Base-by-base conservation (phyloP, 1,140 invertebrate genomes). In the Drosophila setifemur region DNA sequence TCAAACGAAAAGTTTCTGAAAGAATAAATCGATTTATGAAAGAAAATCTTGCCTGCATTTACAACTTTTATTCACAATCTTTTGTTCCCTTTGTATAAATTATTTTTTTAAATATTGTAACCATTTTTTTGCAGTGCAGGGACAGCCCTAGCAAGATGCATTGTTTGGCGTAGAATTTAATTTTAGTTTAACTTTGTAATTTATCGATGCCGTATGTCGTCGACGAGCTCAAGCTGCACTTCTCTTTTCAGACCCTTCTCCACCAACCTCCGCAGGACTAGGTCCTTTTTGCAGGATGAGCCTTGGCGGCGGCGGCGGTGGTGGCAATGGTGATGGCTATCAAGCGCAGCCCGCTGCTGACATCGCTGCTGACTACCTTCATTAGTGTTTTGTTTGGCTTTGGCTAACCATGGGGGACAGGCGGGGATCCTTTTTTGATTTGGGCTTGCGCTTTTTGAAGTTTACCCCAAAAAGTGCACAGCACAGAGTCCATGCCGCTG, bases 111-210 rank as follows among this genome's bases (percentile, higher is more conserved):
- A n/a, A n/a, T n/a, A n/a, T n/a, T n/a, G n/a, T n/a, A n/a, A n/a
- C n/a, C n/a, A n/a, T n/a, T n/a, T 37, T 35, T 16, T 37, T 37
- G 12, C 12, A 37, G 33, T 37, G 47, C 11, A 45, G 42, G 31
- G 60, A 29, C 28, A 55, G 31, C 55, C 39, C 40, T 31, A 69
- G 76, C 58, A 86, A 86, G 81, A 86, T 86, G 81, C 81, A 86
- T 86, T 86, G 81, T 86, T 86, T 86, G 81, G 81, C 82, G 81
- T 86, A 86, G 81, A 86, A 86, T 86, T 86, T 86, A 86, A 86
- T 86, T 86, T 86, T 86, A 86, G 81, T 86, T 86, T 86, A 87
- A 86, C 81, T 86, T 86, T 86, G 81, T 86, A 86, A 86, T 86
- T 86, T 86, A 86, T 86, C 72, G 81, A 86, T 86, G 82, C 81